Evolutionary conservation across 1,140 invertebrate genomes (phyloP), one percentile per base, ranked within the genome.

Genomic region (Hypsibius dujardini): DNA sequence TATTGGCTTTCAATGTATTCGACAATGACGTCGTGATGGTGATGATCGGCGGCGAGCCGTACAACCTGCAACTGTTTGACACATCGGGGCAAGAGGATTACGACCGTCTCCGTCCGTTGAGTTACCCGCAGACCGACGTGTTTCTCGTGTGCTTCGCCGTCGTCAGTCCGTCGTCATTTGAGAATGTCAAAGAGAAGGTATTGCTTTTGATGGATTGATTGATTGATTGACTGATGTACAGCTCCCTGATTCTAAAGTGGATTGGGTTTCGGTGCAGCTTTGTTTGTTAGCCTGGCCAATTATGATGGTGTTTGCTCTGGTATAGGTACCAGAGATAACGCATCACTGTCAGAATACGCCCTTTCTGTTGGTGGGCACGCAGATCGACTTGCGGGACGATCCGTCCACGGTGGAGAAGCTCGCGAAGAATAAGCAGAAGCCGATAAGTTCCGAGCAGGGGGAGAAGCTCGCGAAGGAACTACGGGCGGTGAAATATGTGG

Each of bases 161-260:
- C 73, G 94, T 98, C 46, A 95, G 92, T 73, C 95, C 95, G 72
- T 95, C 94, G 73, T 98, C 94, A 42, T 98, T 95, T 85, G 95
- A 98, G 85, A 98, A 98, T 83, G 94, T 98, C 69, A 95, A 92
- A 85, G 94, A 98, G 87, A 98, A 98, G 86, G 93, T 95, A 82
- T 28, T 28, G 28, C 28, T 28, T 28, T 28, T 28, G 28, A 28
- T 28, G 28, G 28, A 28, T 28, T 28, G 28, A 28, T 28, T 28
- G 28, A 28, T 28, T 28, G 28, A 28, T 28, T 28, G 28, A 28
- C 28, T 28, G 28, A 28, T 28, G 28, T 28, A 28, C 28, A 28
- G 28, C 28, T 28, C 28, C 28, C 28, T 28, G 28, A 28, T 28
- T 28, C 28, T 28, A 28, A 28, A 28, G 28, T 28, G 28, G 28